Evolutionary conservation across 2,113 vertebrate genomes (phyloP).

Genomic region (Cephalopterus ornatus): DNA sequence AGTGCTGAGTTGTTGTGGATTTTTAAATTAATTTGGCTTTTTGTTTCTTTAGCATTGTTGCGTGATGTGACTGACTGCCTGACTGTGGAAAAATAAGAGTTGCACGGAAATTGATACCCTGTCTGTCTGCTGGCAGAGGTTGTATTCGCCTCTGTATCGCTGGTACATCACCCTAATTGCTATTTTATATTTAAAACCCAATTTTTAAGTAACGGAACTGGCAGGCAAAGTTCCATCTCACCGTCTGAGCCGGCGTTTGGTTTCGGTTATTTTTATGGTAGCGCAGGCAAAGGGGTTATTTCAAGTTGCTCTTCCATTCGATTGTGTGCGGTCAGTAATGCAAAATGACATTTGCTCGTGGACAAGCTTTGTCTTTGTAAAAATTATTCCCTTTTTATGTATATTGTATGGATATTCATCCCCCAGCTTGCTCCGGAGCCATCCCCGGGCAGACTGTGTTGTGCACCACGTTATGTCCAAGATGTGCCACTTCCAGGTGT

Average conservation of each 20-base stretch:
- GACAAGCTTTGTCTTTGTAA: background rate
- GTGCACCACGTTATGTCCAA: background rate
- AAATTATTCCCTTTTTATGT: background rate
- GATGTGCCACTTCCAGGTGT: background rate
- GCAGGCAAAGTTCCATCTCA: background rate
- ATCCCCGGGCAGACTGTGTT: background rate
- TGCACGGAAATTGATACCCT: fast-evolving
- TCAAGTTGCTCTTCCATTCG: background rate
- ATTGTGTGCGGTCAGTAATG: background rate
- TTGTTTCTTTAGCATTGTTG: background rate
- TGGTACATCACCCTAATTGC: fast-evolving
- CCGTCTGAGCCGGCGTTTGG: background rate
- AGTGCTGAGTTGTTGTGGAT: background rate
- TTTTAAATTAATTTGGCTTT: background rate
- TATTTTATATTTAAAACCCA: background rate
- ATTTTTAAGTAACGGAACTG: background rate
- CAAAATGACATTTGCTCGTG: background rate
- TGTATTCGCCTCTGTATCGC: fast-evolving
- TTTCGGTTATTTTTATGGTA: background rate
- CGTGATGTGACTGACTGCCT: background rate
- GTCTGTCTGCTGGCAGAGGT: background rate
- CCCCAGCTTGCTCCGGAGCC: background rate
- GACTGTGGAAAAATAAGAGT: background rate
- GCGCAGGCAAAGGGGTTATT: background rate
- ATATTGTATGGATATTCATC: fast-evolving